phyloP scores from a whole-genome alignment of 2,797 vertebrate species.

The Petrocephalus sullivani region DNA sequence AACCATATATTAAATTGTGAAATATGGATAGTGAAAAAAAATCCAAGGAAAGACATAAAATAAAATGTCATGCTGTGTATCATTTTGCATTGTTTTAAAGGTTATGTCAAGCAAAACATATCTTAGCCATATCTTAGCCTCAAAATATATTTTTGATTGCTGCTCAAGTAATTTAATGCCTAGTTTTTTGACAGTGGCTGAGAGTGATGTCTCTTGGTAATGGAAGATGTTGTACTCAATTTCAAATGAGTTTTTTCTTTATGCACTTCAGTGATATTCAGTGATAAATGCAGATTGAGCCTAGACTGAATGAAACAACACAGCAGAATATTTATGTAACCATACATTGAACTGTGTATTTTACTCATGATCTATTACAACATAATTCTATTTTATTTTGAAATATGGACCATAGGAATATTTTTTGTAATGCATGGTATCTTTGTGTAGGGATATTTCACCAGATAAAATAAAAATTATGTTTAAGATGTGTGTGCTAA shows the following conservation, averaged over 20 bases:
- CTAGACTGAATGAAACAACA: neutral
- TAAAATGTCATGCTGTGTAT: neutral
- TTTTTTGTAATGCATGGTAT: neutral
- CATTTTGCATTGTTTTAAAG: neutral
- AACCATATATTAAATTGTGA: slow-evolving; percentile 35
- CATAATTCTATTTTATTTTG: neutral
- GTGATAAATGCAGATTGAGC: neutral
- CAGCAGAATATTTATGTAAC: neutral
- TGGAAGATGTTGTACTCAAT: neutral
- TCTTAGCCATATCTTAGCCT: neutral
- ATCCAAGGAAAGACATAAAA: neutral
- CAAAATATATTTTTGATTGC: neutral
- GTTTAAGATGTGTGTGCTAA: neutral
- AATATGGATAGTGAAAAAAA: neutral
- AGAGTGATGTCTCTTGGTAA: neutral
- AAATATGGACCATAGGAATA: neutral
- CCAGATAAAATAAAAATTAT: neutral
- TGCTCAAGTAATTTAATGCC: neutral
- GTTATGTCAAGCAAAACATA: neutral
- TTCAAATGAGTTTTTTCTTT: neutral
- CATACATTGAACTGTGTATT: neutral
- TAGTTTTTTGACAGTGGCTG: neutral
- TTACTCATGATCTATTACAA: neutral
- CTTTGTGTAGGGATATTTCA: neutral
- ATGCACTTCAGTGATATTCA: neutral